A percentile compares a stretch with the other conserved stretches of the same genome.
Conservation (phyloP, 64 coral and sea anemone genomes). For the Catalaphyllia jardinei region DNA sequence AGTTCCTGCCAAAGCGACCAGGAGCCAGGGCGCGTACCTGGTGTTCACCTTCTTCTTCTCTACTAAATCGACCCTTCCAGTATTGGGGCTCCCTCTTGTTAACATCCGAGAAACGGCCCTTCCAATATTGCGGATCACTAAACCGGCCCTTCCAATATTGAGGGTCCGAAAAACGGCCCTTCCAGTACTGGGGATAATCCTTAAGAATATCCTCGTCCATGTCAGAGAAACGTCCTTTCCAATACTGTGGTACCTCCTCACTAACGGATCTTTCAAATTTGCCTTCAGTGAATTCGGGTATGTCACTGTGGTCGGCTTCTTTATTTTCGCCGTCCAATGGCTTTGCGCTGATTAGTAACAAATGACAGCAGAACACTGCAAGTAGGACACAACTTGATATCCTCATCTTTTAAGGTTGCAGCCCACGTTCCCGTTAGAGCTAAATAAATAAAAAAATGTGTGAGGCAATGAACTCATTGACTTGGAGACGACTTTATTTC, state of each 20-base stretch:
- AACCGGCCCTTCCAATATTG: slow-evolving; percentile 61
- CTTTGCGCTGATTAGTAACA: slow-evolving; percentile 15
- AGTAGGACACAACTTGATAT: not conserved
- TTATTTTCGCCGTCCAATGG: slow-evolving; percentile 12
- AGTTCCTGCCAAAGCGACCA: slow-evolving; percentile 56
- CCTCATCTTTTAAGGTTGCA: not conserved
- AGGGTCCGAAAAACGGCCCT: slow-evolving; percentile 43
- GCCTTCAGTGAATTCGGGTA: not conserved
- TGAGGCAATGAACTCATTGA: not conserved
- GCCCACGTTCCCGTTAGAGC: not conserved
- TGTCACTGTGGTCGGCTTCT: not conserved
- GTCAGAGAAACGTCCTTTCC: slow-evolving; percentile 53
- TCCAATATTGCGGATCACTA: slow-evolving; percentile 36
- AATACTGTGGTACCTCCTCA: slow-evolving; percentile 22
- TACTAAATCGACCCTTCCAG: slow-evolving; percentile 58
- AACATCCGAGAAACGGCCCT: slow-evolving; percentile 39
- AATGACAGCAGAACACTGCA: slow-evolving; percentile 3
- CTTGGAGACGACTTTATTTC: too few relatives aligned
- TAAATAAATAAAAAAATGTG: not conserved
- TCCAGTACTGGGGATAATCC: slow-evolving; percentile 58
- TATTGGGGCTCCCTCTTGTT: slow-evolving; percentile 46
- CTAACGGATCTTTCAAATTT: slow-evolving; percentile 13
- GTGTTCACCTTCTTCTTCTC: not conserved
- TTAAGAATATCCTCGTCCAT: not conserved
- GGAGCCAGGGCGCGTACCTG: slow-evolving; percentile 3